Evolutionary conservation across 1,140 invertebrate genomes (phyloP).

Genomic region (Aplysia californica): DNA sequence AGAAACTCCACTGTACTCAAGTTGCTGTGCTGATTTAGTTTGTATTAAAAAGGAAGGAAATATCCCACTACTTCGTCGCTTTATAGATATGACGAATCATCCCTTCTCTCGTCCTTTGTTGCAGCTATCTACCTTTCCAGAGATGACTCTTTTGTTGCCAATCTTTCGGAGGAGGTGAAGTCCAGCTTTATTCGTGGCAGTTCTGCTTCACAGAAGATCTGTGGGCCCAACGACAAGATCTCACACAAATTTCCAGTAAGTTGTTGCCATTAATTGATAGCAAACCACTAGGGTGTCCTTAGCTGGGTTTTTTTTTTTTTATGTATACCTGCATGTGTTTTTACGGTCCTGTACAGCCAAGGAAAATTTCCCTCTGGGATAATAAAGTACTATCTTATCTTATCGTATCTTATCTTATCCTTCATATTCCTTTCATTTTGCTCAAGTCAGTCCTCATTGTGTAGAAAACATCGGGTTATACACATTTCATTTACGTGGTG

Average conservation of each 20-base stretch:
- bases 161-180: conserved; percentile 45
- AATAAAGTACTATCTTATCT: conserved; percentile 12
- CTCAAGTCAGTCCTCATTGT: no score
- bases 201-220: conserved; percentile 49
- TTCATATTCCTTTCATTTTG: background rate
- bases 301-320: no score
- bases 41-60: no score
- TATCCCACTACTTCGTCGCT: no score
- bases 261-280: no score
- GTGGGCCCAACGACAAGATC: conserved; percentile 49
- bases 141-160: conserved; percentile 53
- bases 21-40: no score
- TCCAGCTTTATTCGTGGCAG: conserved; percentile 48
- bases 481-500: no score
- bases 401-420: background rate
- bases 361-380: background rate
- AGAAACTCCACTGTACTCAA: no score
- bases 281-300: no score
- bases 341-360: no score
- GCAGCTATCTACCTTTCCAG: conserved; percentile 58
- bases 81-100: background rate
- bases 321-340: no score
- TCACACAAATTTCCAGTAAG: conserved; percentile 59
- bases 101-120: background rate
- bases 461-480: no score